Percentiles rank a stretch among this genome's conserved stretches.
These are phyloP conservation scores for Pentalonia nigronervosa DNA, from an alignment of 1,140 invertebrate species.

Conservation along the genomic window DNA sequence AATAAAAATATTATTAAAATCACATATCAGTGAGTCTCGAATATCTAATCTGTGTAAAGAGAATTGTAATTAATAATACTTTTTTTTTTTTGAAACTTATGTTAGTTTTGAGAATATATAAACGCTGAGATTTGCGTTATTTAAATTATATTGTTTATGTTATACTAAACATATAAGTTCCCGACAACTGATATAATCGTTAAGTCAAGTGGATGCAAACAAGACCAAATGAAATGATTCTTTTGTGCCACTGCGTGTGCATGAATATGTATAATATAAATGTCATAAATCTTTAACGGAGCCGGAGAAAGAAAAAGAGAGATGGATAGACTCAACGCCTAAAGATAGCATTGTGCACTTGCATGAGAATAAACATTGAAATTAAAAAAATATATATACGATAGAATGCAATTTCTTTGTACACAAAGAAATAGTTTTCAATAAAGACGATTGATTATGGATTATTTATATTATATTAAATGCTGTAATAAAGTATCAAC, in stretches of 20 bases:
- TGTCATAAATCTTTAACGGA: not conserved
- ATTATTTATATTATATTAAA: not conserved
- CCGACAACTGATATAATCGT: not conserved
- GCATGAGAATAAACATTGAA: not conserved
- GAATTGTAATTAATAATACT: not conserved
- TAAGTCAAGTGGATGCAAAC: slow-evolving; percentile 24
- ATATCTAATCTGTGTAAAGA: not conserved
- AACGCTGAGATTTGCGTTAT: slow-evolving; percentile 25
- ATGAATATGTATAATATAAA: slow-evolving; percentile 16
- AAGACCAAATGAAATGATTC: slow-evolving; percentile 21
- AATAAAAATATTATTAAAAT: not conserved
- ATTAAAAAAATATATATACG: not conserved
- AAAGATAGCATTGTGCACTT: not conserved
- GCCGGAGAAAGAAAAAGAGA: not conserved
- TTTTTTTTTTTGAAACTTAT: not conserved
- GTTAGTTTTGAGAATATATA: not conserved
- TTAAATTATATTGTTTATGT: not conserved
- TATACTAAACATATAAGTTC: not conserved
- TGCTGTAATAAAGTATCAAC: not conserved
- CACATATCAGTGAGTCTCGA: not conserved
- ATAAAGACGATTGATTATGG: slow-evolving; percentile 11
- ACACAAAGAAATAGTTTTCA: not conserved
- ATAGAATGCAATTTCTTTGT: not conserved
- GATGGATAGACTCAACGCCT: not conserved
- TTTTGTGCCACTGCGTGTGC: slow-evolving; percentile 2